Conservation (phyloP, 2,888 invertebrate genomes). For the Pseudococcus jackbeardsleyi region DNA sequence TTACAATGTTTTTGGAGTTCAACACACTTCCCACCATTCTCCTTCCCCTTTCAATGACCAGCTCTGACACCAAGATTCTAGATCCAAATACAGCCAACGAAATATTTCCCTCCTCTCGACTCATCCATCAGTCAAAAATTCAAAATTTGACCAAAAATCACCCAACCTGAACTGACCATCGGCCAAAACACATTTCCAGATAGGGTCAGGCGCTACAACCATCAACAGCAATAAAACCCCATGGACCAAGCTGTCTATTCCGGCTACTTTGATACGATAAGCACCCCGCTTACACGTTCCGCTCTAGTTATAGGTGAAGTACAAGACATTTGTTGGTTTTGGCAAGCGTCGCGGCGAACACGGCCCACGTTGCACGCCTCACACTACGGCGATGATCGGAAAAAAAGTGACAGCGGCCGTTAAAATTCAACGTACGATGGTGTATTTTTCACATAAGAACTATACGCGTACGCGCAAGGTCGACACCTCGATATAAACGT, state of each 20-base stretch:
- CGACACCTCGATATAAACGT: constrained; percentile 28
- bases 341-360: constrained; percentile 7
- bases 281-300: constrained; percentile 6
- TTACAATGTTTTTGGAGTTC: no score
- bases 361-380: neutral
- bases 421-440: constrained; percentile 22
- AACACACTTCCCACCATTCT: no score
- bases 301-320: constrained; percentile 37
- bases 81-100: no score
- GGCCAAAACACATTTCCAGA: no score
- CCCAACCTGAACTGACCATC: neutral
- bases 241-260: neutral
- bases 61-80: no score
- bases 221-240: neutral
- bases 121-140: no score
- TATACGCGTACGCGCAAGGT: constrained; percentile 30
- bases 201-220: neutral
- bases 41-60: no score
- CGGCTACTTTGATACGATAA: neutral
- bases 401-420: constrained; percentile 24
- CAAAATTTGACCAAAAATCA: neutral
- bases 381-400: constrained; percentile 21
- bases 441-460: constrained; percentile 6
- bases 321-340: constrained; percentile 25
- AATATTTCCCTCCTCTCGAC: no score